Evolutionary conservation across 2,797 vertebrate species (phyloP).

Genomic region (Dendrocincla tyrannina): DNA sequence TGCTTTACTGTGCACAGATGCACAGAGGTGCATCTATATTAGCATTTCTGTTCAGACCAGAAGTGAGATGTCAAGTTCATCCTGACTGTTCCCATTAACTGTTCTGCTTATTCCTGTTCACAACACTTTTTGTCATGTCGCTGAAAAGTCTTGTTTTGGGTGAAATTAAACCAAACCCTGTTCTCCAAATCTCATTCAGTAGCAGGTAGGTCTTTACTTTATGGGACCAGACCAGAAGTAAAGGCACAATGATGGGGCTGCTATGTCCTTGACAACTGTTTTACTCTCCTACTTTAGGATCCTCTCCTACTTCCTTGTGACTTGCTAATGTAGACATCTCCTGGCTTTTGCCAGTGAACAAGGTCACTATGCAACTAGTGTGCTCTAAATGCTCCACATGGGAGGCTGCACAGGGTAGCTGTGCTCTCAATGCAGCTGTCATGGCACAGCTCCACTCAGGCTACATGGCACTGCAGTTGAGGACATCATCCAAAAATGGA

Average conservation of each 20-base stretch:
- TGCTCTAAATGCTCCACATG: not conserved
- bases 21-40: not conserved
- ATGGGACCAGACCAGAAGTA: not conserved
- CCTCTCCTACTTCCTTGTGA: not conserved
- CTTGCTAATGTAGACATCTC: not conserved
- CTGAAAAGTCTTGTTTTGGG: not conserved
- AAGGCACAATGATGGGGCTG: not conserved
- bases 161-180: not conserved
- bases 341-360: not conserved
- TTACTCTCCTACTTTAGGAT: not conserved
- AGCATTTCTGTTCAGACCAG: not conserved
- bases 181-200: not conserved
- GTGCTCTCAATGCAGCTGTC: not conserved
- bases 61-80: not conserved
- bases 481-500: not conserved
- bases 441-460: not conserved
- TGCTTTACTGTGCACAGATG: not conserved
- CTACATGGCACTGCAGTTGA: not conserved
- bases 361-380: not conserved
- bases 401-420: not conserved
- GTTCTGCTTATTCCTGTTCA: not conserved
- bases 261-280: not conserved
- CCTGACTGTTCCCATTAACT: not conserved
- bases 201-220: not conserved
- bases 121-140: not conserved